phyloP scores from a whole-genome alignment of 2,888 invertebrate genomes.

The Tiliacea aurago region DNA sequence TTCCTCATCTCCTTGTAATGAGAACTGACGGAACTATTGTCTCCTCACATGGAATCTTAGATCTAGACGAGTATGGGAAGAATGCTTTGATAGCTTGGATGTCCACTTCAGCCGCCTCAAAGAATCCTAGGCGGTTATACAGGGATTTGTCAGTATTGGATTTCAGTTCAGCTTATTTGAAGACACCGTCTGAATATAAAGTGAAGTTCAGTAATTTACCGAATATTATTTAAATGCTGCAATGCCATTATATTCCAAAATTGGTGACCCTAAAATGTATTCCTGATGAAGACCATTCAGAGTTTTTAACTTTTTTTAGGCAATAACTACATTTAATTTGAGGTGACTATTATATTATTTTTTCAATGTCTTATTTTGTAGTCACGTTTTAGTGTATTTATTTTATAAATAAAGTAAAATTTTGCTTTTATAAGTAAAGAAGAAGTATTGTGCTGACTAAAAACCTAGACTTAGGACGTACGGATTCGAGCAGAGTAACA shows the following conservation, averaged over 20 bases:
- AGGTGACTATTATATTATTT: neutral
- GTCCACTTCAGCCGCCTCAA: conserved; percentile 63
- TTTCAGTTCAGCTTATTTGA: conserved; percentile 38
- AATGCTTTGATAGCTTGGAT: conserved; percentile 85
- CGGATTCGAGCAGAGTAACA: neutral
- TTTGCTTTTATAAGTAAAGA: too few species aligned
- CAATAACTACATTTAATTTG: neutral
- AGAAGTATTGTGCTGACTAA: neutral
- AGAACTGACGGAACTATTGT: conserved; percentile 76
- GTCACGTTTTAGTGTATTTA: too few species aligned
- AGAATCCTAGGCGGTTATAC: conserved; percentile 69
- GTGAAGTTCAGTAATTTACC: conserved; percentile 64
- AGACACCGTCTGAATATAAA: conserved; percentile 60
- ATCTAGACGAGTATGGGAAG: conserved; percentile 81
- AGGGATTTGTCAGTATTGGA: conserved; percentile 75
- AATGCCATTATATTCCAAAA: neutral
- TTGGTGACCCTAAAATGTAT: neutral
- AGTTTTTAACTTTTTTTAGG: neutral
- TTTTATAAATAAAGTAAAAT: neutral
- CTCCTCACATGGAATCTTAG: conserved; percentile 77
- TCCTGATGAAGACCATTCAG: neutral
- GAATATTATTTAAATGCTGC: neutral
- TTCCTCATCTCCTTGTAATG: conserved; percentile 79
- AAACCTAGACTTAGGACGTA: neutral
- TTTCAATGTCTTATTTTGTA: neutral